A percentile compares a stretch with the other conserved stretches of the same genome.
Conservation (phyloP, 1,140 invertebrate genomes). For the Drosophila nikananu region DNA sequence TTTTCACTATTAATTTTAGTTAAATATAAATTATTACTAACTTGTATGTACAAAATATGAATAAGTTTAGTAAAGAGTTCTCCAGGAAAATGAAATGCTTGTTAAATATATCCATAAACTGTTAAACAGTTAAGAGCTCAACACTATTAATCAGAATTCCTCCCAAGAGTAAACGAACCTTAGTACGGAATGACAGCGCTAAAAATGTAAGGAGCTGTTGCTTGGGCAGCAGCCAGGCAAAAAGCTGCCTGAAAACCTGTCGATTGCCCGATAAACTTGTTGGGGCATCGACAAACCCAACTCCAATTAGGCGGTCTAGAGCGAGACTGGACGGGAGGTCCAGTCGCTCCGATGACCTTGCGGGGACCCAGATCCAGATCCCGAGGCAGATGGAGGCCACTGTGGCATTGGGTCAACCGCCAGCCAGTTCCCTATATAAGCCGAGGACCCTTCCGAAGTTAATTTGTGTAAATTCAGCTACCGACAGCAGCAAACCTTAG, state of each 20-base stretch:
- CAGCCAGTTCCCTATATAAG: slow-evolving; percentile 56
- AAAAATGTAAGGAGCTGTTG: slow-evolving; percentile 11
- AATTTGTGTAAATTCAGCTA: slow-evolving; percentile 42
- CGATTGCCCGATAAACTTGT: slow-evolving; percentile 74
- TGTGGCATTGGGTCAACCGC: slow-evolving; percentile 71
- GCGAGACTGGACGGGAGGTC: slow-evolving; percentile 51
- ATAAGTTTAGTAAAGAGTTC: too few species aligned
- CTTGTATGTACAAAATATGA: too few species aligned
- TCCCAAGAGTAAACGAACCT: slow-evolving; percentile 8
- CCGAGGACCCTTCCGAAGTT: not conserved
- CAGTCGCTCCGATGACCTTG: slow-evolving; percentile 57
- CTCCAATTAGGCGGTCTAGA: slow-evolving; percentile 60
- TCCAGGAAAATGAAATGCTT: too few species aligned
- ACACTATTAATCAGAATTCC: slow-evolving; percentile 18
- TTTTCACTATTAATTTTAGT: too few species aligned
- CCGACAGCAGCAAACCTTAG: slow-evolving; percentile 39
- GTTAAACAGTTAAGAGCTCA: not conserved
- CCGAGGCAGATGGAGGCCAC: slow-evolving; percentile 24
- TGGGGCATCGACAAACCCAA: slow-evolving; percentile 31
- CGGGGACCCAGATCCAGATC: slow-evolving; percentile 4
- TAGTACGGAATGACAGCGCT: slow-evolving; percentile 10
- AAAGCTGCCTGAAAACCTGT: slow-evolving; percentile 59
- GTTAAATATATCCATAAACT: not conserved
- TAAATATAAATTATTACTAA: too few species aligned
- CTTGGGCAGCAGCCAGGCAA: not conserved